Evolutionary conservation across 1,140 invertebrate species (phyloP).

Genomic region (Leptonema lineaticorne): DNA sequence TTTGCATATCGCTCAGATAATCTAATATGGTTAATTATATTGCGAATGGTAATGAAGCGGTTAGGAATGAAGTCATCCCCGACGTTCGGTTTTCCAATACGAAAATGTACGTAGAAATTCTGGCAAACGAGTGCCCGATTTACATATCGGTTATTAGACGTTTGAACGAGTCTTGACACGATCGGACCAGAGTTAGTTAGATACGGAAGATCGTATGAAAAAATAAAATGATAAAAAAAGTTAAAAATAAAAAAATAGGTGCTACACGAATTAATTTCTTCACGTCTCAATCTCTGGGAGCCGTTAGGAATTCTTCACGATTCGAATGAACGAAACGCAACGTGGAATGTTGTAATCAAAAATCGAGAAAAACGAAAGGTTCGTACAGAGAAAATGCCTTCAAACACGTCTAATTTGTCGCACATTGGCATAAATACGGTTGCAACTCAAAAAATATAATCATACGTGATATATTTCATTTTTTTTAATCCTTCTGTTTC

Average conservation of each 20-base stretch:
- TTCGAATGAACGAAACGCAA: not conserved
- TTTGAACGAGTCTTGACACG: not conserved
- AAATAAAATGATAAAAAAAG: not conserved
- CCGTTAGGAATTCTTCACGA: not conserved
- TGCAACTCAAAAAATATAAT: too few relatives aligned
- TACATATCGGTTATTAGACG: conserved; percentile 2
- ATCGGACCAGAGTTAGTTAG: too few relatives aligned
- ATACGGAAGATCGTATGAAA: too few relatives aligned
- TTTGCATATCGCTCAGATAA: conserved; percentile 2
- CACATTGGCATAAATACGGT: too few relatives aligned
- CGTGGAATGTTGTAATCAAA: not conserved
- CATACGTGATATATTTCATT: too few relatives aligned
- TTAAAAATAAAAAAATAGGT: not conserved
- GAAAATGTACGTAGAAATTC: conserved; percentile 10
- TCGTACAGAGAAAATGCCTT: too few relatives aligned
- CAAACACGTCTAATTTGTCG: too few relatives aligned
- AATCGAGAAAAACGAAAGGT: too few relatives aligned
- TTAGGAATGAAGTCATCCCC: conserved; percentile 15
- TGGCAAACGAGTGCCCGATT: not conserved
- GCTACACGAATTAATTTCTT: not conserved
- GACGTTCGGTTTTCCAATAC: not conserved
- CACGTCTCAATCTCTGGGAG: not conserved
- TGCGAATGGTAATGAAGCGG: conserved; percentile 16
- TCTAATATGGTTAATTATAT: conserved; percentile 15
- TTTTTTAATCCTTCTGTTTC: too few relatives aligned